Base-by-base conservation (phyloP, 37 sponge, comb jelly and placozoan genomes). In the Crambe crambe region DNA sequence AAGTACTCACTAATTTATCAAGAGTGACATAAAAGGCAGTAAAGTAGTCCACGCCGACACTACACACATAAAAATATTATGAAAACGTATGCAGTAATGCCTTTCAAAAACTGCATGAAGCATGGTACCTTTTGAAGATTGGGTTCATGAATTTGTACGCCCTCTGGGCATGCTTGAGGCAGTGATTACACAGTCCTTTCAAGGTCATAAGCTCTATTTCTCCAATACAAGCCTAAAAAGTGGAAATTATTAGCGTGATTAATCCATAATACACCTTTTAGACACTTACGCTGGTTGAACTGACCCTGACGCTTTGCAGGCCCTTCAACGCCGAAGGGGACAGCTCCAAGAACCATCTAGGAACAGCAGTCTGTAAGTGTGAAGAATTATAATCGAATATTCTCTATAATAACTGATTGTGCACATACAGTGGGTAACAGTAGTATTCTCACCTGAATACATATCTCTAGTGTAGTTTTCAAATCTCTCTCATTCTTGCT, bases 1-100 rank as follows among this genome's bases (percentile, higher is more conserved):
- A n/a, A n/a, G 15, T 20, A 12, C 86, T 79, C 32, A 86, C 86
- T 43, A 86, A 35, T 86, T 73, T 72, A 47, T 86, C 80, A 4
- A 86, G 34, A 3, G 64, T 20, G 41, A n/a, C 17, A 27, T 51
- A 86, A 30, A 79, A 86, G 37, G 26, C 21, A 27, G 86, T 41
- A 35, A 74, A 73, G 38, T 86, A 86, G 74, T 79, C 69, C 37
- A 74, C 60, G 18, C 35, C 67, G 51, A 86, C 74, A 36, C 86
- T 73, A 29, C 35, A 68, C 17, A 3, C 27, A 60, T 3, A 8
- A 12, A 2, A 65, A 20, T 30, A 2, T 31, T 3, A n/a, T n/a
- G n/a, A n/a, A n/a, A n/a, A n/a, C n/a, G n/a, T n/a, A n/a, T n/a
- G n/a, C 12, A 47, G 51, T 47, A 47, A 47, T 47, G 51, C 10